A percentile compares a stretch with the other conserved stretches of the same genome.
Conservation (phyloP, 30 jellyfish, hydroid and myxozoan species). For the Calvadosia cruxmelitensis region DNA sequence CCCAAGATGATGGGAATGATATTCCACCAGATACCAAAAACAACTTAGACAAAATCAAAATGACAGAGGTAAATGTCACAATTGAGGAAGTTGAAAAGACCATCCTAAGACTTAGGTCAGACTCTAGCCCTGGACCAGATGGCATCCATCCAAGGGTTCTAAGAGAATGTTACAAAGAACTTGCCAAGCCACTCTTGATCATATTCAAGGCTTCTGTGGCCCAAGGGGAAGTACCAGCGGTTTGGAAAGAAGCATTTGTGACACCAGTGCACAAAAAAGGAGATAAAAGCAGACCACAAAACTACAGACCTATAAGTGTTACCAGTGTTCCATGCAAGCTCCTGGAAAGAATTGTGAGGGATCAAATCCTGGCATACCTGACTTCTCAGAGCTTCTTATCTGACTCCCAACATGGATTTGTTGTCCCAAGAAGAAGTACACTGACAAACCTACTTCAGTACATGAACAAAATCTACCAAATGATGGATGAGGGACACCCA, state of each 20-base stretch:
- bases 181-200: not conserved
- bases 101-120: not conserved
- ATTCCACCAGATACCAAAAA: not conserved
- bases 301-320: conserved; percentile 28
- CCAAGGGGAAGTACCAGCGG: conserved; percentile 9
- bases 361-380: no score
- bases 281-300: conserved; percentile 16
- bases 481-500: conserved; percentile 22
- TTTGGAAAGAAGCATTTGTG: conserved; percentile 24
- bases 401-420: conserved; percentile 28
- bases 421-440: not conserved
- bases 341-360: conserved; percentile 22
- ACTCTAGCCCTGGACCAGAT: conserved; percentile 16
- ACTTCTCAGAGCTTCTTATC: conserved; percentile 9
- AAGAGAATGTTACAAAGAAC: not conserved
- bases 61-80: conserved; percentile 1
- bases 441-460: conserved; percentile 4
- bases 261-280: conserved; percentile 25
- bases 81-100: not conserved
- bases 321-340: conserved; percentile 40
- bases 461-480: no score
- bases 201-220: not conserved
- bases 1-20: not conserved
- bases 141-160: conserved; percentile 8
- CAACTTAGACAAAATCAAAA: not conserved